Conservation (phyloP, 2,797 vertebrate species). For the Echeneis naucrates region DNA sequence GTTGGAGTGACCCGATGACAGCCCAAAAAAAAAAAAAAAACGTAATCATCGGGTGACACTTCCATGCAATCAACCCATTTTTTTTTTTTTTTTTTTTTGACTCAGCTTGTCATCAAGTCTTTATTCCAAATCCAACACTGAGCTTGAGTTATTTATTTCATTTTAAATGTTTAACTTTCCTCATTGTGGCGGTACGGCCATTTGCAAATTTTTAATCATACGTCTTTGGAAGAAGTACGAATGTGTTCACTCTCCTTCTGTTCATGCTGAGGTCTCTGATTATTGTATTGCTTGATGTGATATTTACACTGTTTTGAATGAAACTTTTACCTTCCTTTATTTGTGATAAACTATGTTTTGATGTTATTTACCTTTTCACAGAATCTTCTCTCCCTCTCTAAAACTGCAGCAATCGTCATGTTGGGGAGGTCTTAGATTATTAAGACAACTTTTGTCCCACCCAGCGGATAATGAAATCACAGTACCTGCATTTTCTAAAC, state of each 20-base stretch:
- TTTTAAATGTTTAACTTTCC: not conserved
- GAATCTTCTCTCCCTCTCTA: not conserved
- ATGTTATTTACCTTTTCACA: not conserved
- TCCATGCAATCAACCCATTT: conserved; percentile 11
- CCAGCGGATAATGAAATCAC: not conserved
- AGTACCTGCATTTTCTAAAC: not conserved
- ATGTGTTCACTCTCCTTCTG: not conserved
- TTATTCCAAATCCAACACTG: not conserved
- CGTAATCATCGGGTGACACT: conserved; percentile 13
- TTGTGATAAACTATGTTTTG: not conserved
- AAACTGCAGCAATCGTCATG: not conserved
- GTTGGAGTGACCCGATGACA: not conserved
- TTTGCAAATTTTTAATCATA: not conserved
- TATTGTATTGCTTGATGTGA: not conserved
- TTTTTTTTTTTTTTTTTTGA: no score
- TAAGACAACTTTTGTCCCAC: not conserved
- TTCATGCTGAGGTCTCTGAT: not conserved
- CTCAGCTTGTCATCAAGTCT: not conserved
- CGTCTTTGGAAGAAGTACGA: not conserved
- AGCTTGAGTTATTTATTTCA: not conserved
- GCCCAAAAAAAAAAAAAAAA: not conserved
- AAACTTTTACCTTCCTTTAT: no score
- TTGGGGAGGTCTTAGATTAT: not conserved
- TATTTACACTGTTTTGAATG: no score
- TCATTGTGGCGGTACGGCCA: not conserved